A percentile compares a stretch with the other conserved stretches of the same genome.
phyloP scores from a whole-genome alignment of 1,140 invertebrate species.

The Meloidogyne floridensis region DNA sequence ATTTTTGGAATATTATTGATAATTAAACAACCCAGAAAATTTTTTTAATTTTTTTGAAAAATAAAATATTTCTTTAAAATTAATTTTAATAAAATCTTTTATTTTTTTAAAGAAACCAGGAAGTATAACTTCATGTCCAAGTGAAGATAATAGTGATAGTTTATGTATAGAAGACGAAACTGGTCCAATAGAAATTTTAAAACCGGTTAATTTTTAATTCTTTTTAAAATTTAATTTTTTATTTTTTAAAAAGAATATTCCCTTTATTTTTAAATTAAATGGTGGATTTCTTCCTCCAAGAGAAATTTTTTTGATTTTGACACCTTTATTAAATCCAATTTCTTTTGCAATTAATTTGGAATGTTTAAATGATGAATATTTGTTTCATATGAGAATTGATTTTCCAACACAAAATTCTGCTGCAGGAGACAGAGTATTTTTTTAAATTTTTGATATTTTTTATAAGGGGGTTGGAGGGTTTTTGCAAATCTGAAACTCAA shows the following conservation, averaged over 20 bases:
- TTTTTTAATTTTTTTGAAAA: not conserved
- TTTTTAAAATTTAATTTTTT: constrained; percentile 20
- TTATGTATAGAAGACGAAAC: not conserved
- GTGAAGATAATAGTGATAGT: constrained; percentile 13
- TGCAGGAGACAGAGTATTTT: constrained; percentile 17
- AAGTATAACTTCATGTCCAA: constrained; percentile 7
- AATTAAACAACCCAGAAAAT: too few relatives aligned
- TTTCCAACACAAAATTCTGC: constrained; percentile 33
- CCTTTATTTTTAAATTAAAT: constrained; percentile 40
- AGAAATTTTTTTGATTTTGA: constrained; percentile 34
- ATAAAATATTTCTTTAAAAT: not conserved
- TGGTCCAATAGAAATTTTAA: constrained; percentile 34
- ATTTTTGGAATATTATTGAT: too few relatives aligned
- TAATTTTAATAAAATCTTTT: not conserved
- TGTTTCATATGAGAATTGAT: constrained; percentile 54
- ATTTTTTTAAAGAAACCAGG: constrained; percentile 21
- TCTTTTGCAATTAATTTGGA: constrained; percentile 45
- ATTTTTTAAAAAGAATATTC: constrained; percentile 29
- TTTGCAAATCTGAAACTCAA: not conserved
- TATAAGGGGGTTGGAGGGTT: constrained; percentile 23
- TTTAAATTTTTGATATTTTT: constrained; percentile 10
- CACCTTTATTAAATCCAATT: constrained; percentile 40
- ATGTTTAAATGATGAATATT: constrained; percentile 32
- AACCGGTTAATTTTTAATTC: constrained; percentile 38
- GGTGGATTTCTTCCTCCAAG: constrained; percentile 30